Percentiles rank a stretch among this genome's conserved stretches.
These are phyloP conservation scores for Sitophilus oryzae DNA, from an alignment of 1,140 invertebrate genomes.

Conservation along the genomic window DNA sequence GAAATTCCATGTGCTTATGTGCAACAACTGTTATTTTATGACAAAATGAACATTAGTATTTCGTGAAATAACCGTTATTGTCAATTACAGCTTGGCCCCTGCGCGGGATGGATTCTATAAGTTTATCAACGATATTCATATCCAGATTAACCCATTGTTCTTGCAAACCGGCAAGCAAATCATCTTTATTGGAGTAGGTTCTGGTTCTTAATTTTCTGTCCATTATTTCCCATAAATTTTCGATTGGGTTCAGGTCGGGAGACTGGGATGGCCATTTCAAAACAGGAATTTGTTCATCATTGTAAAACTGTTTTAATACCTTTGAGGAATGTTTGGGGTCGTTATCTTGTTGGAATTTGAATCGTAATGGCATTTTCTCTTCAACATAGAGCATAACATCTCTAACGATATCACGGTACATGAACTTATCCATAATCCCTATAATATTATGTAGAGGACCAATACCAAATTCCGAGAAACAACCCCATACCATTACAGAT, in stretches of 20 bases:
- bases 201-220: not conserved
- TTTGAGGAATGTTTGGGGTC: conserved; percentile 31
- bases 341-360: conserved; percentile 38
- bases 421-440: conserved; percentile 4
- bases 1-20: too few species aligned
- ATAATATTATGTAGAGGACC: not conserved
- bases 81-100: conserved; percentile 27
- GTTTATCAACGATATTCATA: not conserved
- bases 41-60: too few species aligned
- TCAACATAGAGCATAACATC: conserved; percentile 26
- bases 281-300: conserved; percentile 15
- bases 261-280: conserved; percentile 32
- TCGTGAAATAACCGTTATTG: conserved; percentile 32
- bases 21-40: too few species aligned
- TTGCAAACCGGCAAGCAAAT: too few species aligned
- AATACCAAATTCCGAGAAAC: conserved; percentile 14
- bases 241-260: conserved; percentile 37
- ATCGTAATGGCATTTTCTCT: conserved; percentile 31
- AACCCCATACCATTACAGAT: conserved; percentile 24
- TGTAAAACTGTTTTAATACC: conserved; percentile 27
- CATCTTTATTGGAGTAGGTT: not conserved
- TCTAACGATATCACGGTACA: conserved; percentile 18
- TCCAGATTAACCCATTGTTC: not conserved
- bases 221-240: conserved; percentile 28
- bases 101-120: conserved; percentile 29